Percentiles rank a stretch among this genome's conserved stretches.
Conservation (phyloP, 2,113 vertebrate species). For the Triplophysa dalaica region DNA sequence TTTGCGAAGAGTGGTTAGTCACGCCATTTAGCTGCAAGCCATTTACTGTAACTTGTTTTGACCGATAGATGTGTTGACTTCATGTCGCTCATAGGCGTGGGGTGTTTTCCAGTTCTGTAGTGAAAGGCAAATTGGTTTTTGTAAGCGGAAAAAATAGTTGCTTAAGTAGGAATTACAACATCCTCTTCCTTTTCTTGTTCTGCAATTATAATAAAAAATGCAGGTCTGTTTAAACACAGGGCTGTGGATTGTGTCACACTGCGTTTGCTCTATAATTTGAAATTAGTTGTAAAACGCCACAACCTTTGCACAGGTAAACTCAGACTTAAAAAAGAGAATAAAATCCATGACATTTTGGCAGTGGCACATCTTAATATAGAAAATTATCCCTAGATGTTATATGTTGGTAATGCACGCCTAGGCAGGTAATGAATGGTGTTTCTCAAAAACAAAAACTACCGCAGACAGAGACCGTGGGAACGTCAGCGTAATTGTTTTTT, state of each 20-base stretch:
- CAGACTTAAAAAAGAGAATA: slow-evolving; percentile 5
- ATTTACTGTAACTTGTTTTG: slow-evolving; percentile 37
- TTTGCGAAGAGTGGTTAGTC: neutral
- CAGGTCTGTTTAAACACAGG: slow-evolving; percentile 56
- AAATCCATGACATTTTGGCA: slow-evolving; percentile 2
- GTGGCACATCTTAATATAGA: neutral
- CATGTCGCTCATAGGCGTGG: slow-evolving; percentile 21
- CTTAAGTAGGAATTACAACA: slow-evolving; percentile 57
- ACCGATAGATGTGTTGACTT: slow-evolving; percentile 30
- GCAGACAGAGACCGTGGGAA: slow-evolving; percentile 35
- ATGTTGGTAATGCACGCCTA: too few relatives aligned
- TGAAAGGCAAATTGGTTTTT: slow-evolving; percentile 55
- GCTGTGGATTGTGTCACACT: slow-evolving; percentile 40
- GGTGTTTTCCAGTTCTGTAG: slow-evolving; percentile 52
- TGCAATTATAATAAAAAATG: slow-evolving; percentile 60
- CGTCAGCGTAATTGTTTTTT: slow-evolving; percentile 42
- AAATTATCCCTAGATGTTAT: neutral
- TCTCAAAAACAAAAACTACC: neutral
- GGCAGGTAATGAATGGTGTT: neutral
- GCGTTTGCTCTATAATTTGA: slow-evolving; percentile 60
- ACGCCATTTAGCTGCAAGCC: neutral
- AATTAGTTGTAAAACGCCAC: slow-evolving; percentile 55
- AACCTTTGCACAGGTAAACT: slow-evolving; percentile 38
- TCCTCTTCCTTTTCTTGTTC: slow-evolving; percentile 57
- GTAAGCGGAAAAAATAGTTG: slow-evolving; percentile 52